A percentile compares a stretch with the other conserved stretches of the same genome.
Conservation (phyloP, 2,797 vertebrate species). For the Acrossocheilus fasciatus region DNA sequence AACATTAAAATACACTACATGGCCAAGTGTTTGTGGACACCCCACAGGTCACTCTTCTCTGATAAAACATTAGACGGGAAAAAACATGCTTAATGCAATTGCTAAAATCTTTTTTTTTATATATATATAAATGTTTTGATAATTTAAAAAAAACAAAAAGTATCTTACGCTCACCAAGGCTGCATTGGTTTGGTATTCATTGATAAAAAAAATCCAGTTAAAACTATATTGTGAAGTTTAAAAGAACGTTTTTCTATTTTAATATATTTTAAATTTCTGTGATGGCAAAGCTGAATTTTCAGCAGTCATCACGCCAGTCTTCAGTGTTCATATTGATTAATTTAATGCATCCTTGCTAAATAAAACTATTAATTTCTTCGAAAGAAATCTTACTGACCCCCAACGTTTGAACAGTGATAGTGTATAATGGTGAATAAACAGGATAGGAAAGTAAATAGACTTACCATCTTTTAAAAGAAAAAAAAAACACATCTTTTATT, state of each 20-base stretch:
- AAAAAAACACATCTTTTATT: background rate
- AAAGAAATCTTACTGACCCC: background rate
- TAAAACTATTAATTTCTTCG: background rate
- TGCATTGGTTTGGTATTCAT: background rate
- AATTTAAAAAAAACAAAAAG: background rate
- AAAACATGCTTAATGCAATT: background rate
- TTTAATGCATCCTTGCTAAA: background rate
- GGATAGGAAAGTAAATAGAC: background rate
- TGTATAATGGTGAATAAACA: background rate
- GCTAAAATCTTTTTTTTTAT: background rate
- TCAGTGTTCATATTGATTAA: background rate
- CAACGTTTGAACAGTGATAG: background rate
- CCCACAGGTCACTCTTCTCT: background rate
- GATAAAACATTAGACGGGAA: background rate
- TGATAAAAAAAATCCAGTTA: background rate
- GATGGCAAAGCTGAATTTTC: background rate
- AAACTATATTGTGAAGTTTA: background rate
- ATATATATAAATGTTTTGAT: background rate
- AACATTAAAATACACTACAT: background rate
- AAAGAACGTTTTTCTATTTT: background rate
- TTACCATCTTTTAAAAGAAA: background rate
- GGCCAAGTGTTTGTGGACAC: background rate
- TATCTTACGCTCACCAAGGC: background rate
- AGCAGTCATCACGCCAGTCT: background rate
- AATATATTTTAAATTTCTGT: background rate